Evolutionary conservation across 1,140 invertebrate species (phyloP).

Genomic region (Ceratina australensis): DNA sequence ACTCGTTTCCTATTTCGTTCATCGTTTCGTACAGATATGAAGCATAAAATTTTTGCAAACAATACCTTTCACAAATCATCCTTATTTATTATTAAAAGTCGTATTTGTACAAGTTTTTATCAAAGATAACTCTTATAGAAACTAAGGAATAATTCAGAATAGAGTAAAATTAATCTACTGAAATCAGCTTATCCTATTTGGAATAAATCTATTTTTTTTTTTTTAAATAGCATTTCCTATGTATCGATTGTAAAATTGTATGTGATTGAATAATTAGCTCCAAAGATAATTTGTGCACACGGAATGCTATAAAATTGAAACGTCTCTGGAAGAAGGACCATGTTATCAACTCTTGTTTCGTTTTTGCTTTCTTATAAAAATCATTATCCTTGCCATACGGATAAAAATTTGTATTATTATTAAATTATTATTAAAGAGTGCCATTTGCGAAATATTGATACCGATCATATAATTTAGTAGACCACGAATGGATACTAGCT

Average conservation of each 20-base stretch:
- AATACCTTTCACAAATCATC: constrained; percentile 1
- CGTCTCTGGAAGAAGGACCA: constrained; percentile 42
- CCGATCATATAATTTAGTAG: constrained; percentile 98
- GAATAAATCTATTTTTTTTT: constrained; percentile 51
- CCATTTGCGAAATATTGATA: constrained; percentile 99
- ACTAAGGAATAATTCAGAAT: constrained; percentile 55
- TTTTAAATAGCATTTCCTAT: constrained; percentile 40
- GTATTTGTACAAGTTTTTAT: constrained; percentile 35
- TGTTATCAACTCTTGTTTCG: constrained; percentile 30
- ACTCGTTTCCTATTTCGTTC: constrained; percentile 59
- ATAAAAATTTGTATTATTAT: constrained; percentile 61
- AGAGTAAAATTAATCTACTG: constrained; percentile 52
- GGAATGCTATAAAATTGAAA: constrained; percentile 68
- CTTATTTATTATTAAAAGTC: constrained; percentile 17
- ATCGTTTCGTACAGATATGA: constrained; percentile 23
- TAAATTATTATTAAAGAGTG: constrained; percentile 86
- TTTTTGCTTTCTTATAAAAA: constrained; percentile 35
- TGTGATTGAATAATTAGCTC: constrained; percentile 41
- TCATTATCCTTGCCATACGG: constrained; percentile 33
- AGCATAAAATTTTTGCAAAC: constrained; percentile 24
- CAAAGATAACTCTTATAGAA: constrained; percentile 46
- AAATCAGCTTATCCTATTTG: constrained; percentile 49
- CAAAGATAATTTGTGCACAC: constrained; percentile 64
- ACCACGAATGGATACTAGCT: constrained; percentile 96
- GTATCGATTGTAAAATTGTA: constrained; percentile 26